Base-by-base conservation (phyloP, 1,140 invertebrate genomes). In the Danaus plexippus region DNA sequence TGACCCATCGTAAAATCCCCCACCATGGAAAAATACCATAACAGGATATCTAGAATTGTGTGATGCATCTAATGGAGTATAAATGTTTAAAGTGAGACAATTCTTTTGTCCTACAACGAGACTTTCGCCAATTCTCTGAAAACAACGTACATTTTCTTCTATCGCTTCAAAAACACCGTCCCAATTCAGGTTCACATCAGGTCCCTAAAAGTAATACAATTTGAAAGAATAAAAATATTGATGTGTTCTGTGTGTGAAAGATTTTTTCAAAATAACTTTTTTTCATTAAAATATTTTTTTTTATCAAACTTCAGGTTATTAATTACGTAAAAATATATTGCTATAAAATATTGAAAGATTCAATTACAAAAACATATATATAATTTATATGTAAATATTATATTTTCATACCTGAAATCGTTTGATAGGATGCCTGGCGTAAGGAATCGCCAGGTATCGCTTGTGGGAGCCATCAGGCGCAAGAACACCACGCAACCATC, bases 21-120 rank as follows among this genome's bases (percentile, higher is more conserved):
- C 92, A 8, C 91, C 91, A 67, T 93, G 91, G 9, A 93, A 84
- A 57, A 72, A 89, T 1, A 89, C 76, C 85, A 90, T 87, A 0
- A 90, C 88, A 1, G 88, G 87, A 43, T 78, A 62, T 40, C 54
- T 47, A 7, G 57, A 59, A 3, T 51, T 51, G 40, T 54, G 18
- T 9, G 45, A 8, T 11, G 56, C 57, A 43, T 88, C 48, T 11
- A 87, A 62, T 6, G 87, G 87, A 0, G 82, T 85, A 48, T 81
- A 88, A 6, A 88, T 71, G 58, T 89, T 89, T 1, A 80, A 58
- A 8, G 62, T 62, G 6, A 88, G 59, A 60, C 88, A 89, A 47
- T 88, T 76, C 58, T 80, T 75, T 61, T 69, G 59, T 8, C 88
- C 88, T 8, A 74, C 58, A 2, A 69, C 41, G n/a, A 67, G 66